Conservation (phyloP, 2,888 invertebrate species). For the Hylaea fasciaria region DNA sequence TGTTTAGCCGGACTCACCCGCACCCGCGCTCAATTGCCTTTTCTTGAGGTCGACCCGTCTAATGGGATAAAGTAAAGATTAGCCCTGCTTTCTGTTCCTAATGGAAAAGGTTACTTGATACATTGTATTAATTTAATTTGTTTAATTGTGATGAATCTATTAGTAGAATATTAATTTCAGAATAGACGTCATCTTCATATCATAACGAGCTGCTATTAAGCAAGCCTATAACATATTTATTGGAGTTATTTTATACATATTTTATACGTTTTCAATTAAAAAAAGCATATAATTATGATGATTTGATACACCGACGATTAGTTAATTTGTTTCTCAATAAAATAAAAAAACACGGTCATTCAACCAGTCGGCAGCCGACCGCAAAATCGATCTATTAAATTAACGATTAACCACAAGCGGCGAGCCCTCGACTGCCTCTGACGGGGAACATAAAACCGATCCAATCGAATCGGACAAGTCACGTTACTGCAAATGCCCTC, state of each 20-base stretch:
- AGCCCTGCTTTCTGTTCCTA: slow-evolving; percentile 72
- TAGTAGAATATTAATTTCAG: too few species aligned
- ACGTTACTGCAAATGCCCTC: slow-evolving; percentile 66
- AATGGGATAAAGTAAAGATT: slow-evolving; percentile 81
- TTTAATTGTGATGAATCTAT: slow-evolving; percentile 3
- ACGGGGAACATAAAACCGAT: slow-evolving; percentile 75
- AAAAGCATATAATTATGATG: neutral
- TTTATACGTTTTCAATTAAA: neutral
- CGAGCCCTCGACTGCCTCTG: slow-evolving; percentile 61
- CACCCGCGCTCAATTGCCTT: slow-evolving; percentile 75
- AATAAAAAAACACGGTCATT: slow-evolving; percentile 30
- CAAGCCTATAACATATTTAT: neutral
- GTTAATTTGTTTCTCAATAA: slow-evolving; percentile 23
- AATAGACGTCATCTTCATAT: neutral
- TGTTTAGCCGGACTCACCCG: slow-evolving; percentile 63
- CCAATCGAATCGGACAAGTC: slow-evolving; percentile 78
- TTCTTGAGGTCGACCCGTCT: slow-evolving; percentile 77
- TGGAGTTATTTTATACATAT: neutral
- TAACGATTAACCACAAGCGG: slow-evolving; percentile 71
- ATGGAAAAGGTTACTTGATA: slow-evolving; percentile 63
- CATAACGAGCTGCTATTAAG: neutral
- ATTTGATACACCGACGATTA: slow-evolving; percentile 2
- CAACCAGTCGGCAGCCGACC: slow-evolving; percentile 54
- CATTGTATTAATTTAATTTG: slow-evolving; percentile 48
- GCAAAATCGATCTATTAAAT: slow-evolving; percentile 71